phyloP scores from a whole-genome alignment of 2,113 vertebrate species.

The Ameiurus melas region DNA sequence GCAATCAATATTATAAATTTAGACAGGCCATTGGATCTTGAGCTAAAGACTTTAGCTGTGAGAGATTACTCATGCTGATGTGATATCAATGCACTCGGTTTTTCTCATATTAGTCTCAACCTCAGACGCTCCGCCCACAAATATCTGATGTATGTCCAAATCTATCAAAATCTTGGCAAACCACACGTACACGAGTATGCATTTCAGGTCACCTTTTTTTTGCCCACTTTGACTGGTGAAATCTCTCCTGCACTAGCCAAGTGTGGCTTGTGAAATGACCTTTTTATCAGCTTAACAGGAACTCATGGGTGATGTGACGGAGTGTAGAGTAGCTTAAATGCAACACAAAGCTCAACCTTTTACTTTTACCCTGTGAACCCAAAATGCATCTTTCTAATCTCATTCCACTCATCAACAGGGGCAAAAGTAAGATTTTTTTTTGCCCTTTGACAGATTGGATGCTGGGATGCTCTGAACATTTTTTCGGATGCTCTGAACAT shows the following conservation, averaged over 20 bases:
- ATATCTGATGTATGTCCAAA: background rate
- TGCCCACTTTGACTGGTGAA: background rate
- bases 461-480: background rate
- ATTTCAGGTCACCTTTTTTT: background rate
- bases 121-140: slow-evolving; percentile 4
- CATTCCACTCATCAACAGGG: background rate
- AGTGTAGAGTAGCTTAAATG: background rate
- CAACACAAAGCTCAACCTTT: background rate
- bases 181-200: background rate
- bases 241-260: background rate
- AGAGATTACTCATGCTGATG: background rate
- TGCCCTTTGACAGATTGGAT: background rate
- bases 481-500: background rate
- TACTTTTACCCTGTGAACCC: background rate
- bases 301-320: background rate
- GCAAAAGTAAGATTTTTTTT: background rate
- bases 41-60: background rate
- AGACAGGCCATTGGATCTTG: background rate
- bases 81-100: background rate
- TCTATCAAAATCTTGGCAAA: background rate
- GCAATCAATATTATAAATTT: slow-evolving; percentile 15
- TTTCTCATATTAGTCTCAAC: background rate
- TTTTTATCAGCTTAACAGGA: background rate
- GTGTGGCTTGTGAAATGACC: background rate
- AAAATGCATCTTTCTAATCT: background rate